Evolutionary conservation across 2,888 invertebrate genomes (phyloP), one percentile per base, ranked within the genome.

Genomic region (Rhorus exstirpatorius): DNA sequence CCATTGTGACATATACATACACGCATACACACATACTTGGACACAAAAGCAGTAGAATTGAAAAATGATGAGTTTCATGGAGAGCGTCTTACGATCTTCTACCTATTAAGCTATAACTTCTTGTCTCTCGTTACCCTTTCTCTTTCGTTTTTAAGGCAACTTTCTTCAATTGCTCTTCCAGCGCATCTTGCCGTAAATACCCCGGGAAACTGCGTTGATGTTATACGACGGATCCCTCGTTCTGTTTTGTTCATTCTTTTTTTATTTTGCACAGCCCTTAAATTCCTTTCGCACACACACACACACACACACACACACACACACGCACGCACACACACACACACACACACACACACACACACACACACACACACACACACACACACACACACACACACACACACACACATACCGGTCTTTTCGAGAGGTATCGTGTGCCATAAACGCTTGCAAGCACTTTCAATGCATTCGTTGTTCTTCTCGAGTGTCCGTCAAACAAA

Each of bases 51-150:
- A n/a, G n/a, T n/a, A 44, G 41, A 63, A 70, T 63, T 51, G 77
- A 77, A 77, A 78, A 78, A 41, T 70, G 51, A 46, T 44, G 41
- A 53, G 61, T 78, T 78, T 78, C 67, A 78, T 78, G 70, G 61
- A 70, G 67, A 61, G 44, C 61, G 53, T 70, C 51, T 78, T 70
- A 78, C 44, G 60, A 41, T 26, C 26, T 55, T 60, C 58, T 17
- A 41, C 67, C 61, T 53, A 53, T 70, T 70, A 70, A 70, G 61
- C 38, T 35, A 19, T 61, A 78, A 41, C 38, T 70, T 41, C 31
- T 41, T n/a, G 53, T 31, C 12, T 46, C 65, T 67, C 35, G 17
- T 19, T 55, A 44, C 26, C 55, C 12, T 60, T 46, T 8, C 3
- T 38, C 67, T 17, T 21, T 60, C 58, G 60, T 75, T 75, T 75